phyloP scores from a whole-genome alignment of 2,888 invertebrate genomes.

The Xylota sylvarum region DNA sequence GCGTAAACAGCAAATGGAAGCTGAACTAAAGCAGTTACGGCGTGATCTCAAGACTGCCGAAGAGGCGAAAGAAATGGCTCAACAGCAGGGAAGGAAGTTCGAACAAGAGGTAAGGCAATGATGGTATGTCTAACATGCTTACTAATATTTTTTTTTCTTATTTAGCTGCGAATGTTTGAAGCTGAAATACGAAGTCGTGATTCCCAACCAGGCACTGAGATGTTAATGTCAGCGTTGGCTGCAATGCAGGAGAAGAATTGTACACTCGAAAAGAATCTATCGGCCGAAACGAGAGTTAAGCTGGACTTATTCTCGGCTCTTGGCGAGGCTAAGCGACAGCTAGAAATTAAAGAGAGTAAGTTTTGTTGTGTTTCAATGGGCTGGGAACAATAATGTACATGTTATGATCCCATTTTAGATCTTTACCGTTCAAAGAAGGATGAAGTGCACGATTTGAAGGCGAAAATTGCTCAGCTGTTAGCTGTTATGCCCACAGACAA shows the following conservation, averaged over 20 bases:
- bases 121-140: neutral
- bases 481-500: constrained; percentile 92
- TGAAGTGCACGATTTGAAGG: constrained; percentile 95
- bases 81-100: constrained; percentile 83
- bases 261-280: constrained; percentile 96
- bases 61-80: constrained; percentile 86
- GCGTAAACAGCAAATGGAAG: constrained; percentile 89
- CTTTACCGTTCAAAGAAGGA: constrained; percentile 93
- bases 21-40: constrained; percentile 88
- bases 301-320: constrained; percentile 98
- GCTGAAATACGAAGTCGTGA: constrained; percentile 84
- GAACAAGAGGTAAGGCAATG: constrained; percentile 83
- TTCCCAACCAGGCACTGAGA: constrained; percentile 88
- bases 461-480: constrained; percentile 95
- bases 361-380: constrained; percentile 77
- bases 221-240: constrained; percentile 91
- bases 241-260: constrained; percentile 95
- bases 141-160: neutral
- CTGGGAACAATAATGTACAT: neutral
- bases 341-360: constrained; percentile 94
- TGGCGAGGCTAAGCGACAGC: constrained; percentile 96
- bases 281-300: constrained; percentile 98
- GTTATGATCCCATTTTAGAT: constrained; percentile 85
- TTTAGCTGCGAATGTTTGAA: constrained; percentile 83
- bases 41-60: constrained; percentile 89